Evolutionary conservation across 1,140 invertebrate genomes (phyloP).

Genomic region (Brachionus angularis): DNA sequence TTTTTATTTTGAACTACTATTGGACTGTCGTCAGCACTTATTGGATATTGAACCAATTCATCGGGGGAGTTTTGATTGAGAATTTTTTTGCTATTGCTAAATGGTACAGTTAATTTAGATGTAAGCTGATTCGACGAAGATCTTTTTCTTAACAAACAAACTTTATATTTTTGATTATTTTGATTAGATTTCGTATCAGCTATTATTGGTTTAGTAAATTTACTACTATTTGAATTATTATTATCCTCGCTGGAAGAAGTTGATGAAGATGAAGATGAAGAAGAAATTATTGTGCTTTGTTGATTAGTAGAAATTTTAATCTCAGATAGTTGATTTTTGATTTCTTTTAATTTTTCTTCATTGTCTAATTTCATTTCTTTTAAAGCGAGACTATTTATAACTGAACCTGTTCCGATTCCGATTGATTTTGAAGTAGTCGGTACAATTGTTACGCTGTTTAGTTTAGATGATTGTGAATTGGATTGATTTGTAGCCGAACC

Average conservation of each 20-base stretch:
- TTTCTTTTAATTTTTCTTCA: conserved; percentile 18
- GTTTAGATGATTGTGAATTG: too few relatives aligned
- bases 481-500: too few relatives aligned
- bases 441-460: too few relatives aligned
- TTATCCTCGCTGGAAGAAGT: conserved; percentile 11
- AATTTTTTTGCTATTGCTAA: conserved; percentile 1
- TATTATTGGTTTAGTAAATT: not conserved
- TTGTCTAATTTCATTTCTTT: too few relatives aligned
- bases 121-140: conserved; percentile 2
- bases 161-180: too few relatives aligned
- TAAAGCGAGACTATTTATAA: too few relatives aligned
- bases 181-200: too few relatives aligned
- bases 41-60: too few relatives aligned
- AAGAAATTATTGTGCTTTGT: conserved; percentile 16
- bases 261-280: too few relatives aligned
- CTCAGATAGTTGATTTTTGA: conserved; percentile 25
- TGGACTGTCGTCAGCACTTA: conserved; percentile 5
- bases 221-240: not conserved
- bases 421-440: too few relatives aligned
- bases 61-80: too few relatives aligned
- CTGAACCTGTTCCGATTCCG: too few relatives aligned
- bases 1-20: conserved; percentile 1
- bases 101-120: not conserved
- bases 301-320: conserved; percentile 18
- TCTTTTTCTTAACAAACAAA: conserved; percentile 14